Evolutionary conservation across 2,113 vertebrate species (phyloP), one percentile per base, ranked within the genome.

Genomic region (Ailurus styani): DNA sequence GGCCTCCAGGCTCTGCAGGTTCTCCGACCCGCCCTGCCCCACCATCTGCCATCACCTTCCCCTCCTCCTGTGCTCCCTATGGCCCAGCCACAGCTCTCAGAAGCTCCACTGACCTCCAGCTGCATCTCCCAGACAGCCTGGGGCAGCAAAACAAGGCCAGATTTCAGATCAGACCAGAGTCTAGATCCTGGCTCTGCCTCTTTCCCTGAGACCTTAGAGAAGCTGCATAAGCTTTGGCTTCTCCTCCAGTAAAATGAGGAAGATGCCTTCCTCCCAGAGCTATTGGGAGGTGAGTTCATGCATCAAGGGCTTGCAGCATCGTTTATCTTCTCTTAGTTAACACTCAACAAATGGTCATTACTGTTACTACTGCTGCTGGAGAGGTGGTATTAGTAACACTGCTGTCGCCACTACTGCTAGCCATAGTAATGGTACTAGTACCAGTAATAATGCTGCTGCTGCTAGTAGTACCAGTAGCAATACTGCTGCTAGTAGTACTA

Each of bases 21-120:
- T 64, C 50, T 62, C 18, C 0, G 12, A 0, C 62, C 45, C 0
- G 0, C 10, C 60, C 68, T n/a, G 13, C 83, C 40, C 47, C 31
- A 4, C 88, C 96, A 77, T 89, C 89, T 93, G 97, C 89, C 68
- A 12, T 64, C 54, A 23, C 18, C 13, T 23, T 21, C 29, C 23
- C 60, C 45, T 34, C 70, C 62, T 34, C 54, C 47, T 1, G 0
- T 0, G 1, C 25, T 88, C 83, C 29, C 83, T 9, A 4, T 0
- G 13, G 72, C 42, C 87, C 55, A n/a, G 52, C 17, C 31, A 47
- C 1, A 7, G 68, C 72, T 68, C 78, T 92, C 42, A 40, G 77
- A 89, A 68, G 50, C 47, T 57, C 62, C 40, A 18, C 8, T 66
- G 68, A 57, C 31, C 64, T 94, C 18, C 0, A 4, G 34, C 42